Evolutionary conservation across 2,888 invertebrate species (phyloP), one percentile per base, ranked within the genome.

Genomic region (Nomada fucata): DNA sequence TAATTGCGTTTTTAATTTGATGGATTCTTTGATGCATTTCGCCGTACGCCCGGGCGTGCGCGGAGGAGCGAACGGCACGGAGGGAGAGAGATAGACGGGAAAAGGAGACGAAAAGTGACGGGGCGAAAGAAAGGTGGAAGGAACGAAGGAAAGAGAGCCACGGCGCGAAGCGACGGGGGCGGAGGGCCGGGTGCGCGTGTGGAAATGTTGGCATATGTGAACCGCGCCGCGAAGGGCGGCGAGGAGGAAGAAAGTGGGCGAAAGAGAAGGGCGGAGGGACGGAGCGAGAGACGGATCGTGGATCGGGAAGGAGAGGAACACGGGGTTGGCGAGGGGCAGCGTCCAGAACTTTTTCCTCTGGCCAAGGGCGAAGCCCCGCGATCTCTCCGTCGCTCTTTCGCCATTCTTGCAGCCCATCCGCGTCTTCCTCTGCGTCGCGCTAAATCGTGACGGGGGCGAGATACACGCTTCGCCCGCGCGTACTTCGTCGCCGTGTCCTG

Each of bases 1-100:
- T 92, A 92, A 93, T 92, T 93, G 92, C 92, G 91, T 93, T 93
- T 93, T 93, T 93, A 93, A 93, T 93, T 93, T 92, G 93, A 92
- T 91, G 92, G 91, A 91, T 91, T 90, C 91, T 92, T 92, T 92
- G 91, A 93, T 90, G 91, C 89, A 88, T 91, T 91, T 89, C 86
- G 86, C 75, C 85, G 83, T 85, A 86, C 85, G 78, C 87, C 84
- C 84, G 82, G 72, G 83, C 82, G 72, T 74, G 77, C 74, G 82
- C 73, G 77, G 73, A 70, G 74, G 70, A 73, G 67, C 70, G 74
- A 73, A n/a, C 73, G 72, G 71, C 61, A 23, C 61, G n/a, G 75
- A 47, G 61, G 23, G 65, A 72, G 73, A 64, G 23, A 67, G 29
- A 55, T 20, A 59, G 72, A 69, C n/a, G n/a, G 63, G 42, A 55